Base-by-base conservation (phyloP, 1,140 invertebrate genomes). In the Phthorimaea operculella region DNA sequence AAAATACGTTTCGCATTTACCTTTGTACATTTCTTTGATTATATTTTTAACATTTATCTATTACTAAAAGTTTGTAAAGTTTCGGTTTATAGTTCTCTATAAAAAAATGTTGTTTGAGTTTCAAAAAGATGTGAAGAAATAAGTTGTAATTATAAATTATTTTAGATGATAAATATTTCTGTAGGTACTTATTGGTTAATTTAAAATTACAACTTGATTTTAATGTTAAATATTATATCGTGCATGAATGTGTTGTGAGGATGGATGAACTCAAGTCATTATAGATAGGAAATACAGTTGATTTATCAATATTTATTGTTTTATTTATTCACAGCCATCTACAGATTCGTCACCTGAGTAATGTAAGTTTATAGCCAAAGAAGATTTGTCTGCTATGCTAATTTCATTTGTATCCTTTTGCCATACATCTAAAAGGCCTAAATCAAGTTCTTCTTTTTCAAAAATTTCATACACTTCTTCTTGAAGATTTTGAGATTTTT, bases 231-330 rank as follows among this genome's bases (percentile, higher is more conserved):
- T 47, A 16, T 54, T 56, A 52, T 55, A 60, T 50, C 65, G 59
- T 62, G 16, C 1, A 47, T 47, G 15, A 16, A 16, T 47, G 44
- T 47, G 15, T 45, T 45, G 42, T 45, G 42, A n/a, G 14, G 6
- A 47, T 47, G 44, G 8, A 57, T 58, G 51, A 51, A 59, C 47
- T 61, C 51, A 47, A 63, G 60, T 66, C 60, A 61, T 67, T 63
- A 62, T 70, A 73, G 66, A 60, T 77, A 76, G 66, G 60, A 65
- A 74, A 68, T 77, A 76, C 70, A 73, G 34, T 54, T 71, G 68
- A 28, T 69, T 68, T 65, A 61, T 52, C 54, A 51, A 47, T 60
- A 48, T 39, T 16, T 17, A 5, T 57, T 55, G 16, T 67, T 70
- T 70, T 68, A 67, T 62, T 74, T 61, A 56, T 51, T 51, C 52